Evolutionary conservation across 2,797 vertebrate species (phyloP).

Genomic region (Ibycter americanus): DNA sequence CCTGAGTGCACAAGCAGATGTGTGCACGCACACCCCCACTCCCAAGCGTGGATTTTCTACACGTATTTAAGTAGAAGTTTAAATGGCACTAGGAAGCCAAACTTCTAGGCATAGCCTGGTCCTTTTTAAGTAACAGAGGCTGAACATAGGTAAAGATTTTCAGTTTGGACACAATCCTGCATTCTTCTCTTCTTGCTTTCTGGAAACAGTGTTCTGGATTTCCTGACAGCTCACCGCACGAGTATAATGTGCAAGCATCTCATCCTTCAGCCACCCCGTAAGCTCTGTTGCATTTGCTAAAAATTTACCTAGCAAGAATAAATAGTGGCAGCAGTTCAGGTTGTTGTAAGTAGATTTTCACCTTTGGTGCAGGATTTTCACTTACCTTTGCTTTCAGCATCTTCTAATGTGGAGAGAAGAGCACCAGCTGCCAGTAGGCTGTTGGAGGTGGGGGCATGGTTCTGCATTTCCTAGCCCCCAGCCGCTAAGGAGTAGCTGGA

Average conservation of each 20-base stretch:
- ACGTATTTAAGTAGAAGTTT: not conserved
- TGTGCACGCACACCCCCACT: rapidly evolving
- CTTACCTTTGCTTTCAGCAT: not conserved
- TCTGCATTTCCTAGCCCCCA: not conserved
- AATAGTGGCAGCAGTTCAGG: not conserved
- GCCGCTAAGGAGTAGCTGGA: too few relatives aligned
- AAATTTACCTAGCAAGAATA: not conserved
- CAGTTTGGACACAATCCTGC: rapidly evolving
- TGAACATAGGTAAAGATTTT: not conserved
- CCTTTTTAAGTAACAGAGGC: not conserved
- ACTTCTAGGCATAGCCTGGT: rapidly evolving
- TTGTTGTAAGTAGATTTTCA: not conserved
- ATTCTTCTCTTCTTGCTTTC: not conserved
- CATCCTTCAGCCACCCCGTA: not conserved
- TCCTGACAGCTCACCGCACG: not conserved
- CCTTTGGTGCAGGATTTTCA: not conserved
- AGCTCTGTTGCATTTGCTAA: not conserved
- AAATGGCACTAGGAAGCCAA: not conserved
- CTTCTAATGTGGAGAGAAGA: rapidly evolving
- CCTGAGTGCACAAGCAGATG: not conserved
- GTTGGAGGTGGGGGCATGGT: not conserved
- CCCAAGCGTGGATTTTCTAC: too few relatives aligned
- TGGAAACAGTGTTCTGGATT: not conserved
- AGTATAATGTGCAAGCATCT: rapidly evolving
- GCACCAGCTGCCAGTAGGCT: not conserved